Conservation (phyloP, 1,140 invertebrate genomes). For the Meloidogyne exigua region DNA sequence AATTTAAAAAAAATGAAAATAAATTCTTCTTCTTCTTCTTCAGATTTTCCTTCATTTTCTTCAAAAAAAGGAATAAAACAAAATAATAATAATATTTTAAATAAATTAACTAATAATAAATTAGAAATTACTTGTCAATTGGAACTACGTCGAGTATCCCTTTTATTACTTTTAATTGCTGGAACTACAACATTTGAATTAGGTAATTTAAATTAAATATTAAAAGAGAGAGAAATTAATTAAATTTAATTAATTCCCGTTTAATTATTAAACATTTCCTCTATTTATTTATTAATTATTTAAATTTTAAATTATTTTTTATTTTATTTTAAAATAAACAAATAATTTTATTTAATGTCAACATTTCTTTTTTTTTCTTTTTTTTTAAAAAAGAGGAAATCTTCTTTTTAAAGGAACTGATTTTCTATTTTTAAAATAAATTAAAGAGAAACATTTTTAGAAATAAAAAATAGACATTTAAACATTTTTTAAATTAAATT, state of each 20-base stretch:
- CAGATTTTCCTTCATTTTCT: neutral
- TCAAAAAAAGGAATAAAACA: no score
- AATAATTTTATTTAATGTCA: no score
- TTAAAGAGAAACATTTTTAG: no score
- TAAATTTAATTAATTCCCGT: neutral
- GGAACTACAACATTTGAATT: neutral
- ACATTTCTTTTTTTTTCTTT: neutral
- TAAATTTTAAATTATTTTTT: no score
- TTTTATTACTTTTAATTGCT: constrained; percentile 2
- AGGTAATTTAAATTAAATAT: neutral
- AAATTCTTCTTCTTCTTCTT: neutral
- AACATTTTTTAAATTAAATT: no score
- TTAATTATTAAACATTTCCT: no score
- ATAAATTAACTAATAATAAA: neutral
- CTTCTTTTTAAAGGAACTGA: neutral
- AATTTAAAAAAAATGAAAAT: neutral
- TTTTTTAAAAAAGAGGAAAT: neutral
- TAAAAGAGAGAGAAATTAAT: no score
- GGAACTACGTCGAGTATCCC: neutral
- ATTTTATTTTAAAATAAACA: neutral
- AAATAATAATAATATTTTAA: no score
- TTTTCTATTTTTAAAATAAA: neutral
- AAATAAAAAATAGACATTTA: neutral
- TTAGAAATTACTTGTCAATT: neutral
- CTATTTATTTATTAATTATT: neutral